Evolutionary conservation across 2,888 invertebrate species (phyloP).

Genomic region (Noctua janthe): DNA sequence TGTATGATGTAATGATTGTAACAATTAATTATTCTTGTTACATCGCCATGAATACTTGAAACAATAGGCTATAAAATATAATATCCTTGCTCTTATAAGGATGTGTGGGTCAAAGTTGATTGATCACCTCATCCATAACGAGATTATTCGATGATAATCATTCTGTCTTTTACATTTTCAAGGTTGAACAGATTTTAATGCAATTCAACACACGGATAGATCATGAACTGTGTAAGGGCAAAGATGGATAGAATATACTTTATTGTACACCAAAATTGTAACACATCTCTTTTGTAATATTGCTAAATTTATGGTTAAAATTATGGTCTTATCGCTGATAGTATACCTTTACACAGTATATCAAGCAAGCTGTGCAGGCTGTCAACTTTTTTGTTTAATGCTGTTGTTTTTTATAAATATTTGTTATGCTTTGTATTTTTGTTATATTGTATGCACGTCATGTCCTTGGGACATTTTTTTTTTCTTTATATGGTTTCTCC

Average conservation of each 20-base stretch:
- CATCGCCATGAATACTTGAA: background rate
- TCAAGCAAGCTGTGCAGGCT: too few relatives aligned
- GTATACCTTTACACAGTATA: too few relatives aligned
- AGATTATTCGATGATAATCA: background rate
- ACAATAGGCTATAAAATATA: conserved; percentile 47
- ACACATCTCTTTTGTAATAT: background rate
- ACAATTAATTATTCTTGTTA: background rate
- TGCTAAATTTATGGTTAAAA: background rate
- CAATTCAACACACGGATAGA: background rate
- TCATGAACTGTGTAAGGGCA: background rate
- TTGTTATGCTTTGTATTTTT: too few relatives aligned
- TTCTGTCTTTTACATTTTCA: background rate
- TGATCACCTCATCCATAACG: conserved; percentile 11
- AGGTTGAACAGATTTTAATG: background rate
- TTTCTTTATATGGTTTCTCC: too few relatives aligned
- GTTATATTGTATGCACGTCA: too few relatives aligned
- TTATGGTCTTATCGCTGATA: background rate
- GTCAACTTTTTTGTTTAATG: too few relatives aligned
- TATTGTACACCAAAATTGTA: background rate
- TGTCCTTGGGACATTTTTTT: too few relatives aligned
- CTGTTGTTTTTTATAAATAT: too few relatives aligned
- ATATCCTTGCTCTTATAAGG: background rate
- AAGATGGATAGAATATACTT: background rate
- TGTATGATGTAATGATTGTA: background rate
- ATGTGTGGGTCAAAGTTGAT: conserved; percentile 42